Evolutionary conservation across 2,888 invertebrate species (phyloP).

Genomic region (Acleris cristana): DNA sequence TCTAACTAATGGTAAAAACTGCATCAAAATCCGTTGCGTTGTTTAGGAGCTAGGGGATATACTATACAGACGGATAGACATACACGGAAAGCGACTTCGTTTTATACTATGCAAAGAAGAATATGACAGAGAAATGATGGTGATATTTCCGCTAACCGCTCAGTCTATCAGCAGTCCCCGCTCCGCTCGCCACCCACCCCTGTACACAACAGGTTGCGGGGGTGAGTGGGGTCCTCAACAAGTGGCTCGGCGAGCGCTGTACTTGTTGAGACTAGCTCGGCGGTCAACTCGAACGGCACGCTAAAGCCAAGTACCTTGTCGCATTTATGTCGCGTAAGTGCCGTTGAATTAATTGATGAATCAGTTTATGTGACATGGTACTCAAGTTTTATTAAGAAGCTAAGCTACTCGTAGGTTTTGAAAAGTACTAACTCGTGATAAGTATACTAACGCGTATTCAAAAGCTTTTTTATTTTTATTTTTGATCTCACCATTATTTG

Average conservation of each 20-base stretch:
- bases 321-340: background rate
- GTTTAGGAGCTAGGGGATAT: no score
- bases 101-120: no score
- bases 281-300: background rate
- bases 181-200: constrained; percentile 5
- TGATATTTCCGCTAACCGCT: background rate
- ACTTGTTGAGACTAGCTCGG: constrained; percentile 28
- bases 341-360: background rate
- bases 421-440: no score
- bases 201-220: constrained; percentile 27
- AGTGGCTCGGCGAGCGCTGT: constrained; percentile 43
- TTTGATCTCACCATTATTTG: no score
- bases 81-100: no score
- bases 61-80: no score
- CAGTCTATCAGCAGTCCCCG: background rate
- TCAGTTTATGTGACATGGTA: background rate
- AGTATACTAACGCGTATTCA: no score
- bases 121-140: no score
- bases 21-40: no score
- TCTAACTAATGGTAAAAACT: no score
- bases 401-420: no score
- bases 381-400: background rate
- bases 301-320: background rate
- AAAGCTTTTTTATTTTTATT: no score
- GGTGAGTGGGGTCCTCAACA: constrained; percentile 43